Percentiles rank a stretch among this genome's conserved stretches.
These are phyloP conservation scores for Rhinopomastus cyanomelas DNA, from an alignment of 2,113 vertebrate species.

Conservation along the genomic window DNA sequence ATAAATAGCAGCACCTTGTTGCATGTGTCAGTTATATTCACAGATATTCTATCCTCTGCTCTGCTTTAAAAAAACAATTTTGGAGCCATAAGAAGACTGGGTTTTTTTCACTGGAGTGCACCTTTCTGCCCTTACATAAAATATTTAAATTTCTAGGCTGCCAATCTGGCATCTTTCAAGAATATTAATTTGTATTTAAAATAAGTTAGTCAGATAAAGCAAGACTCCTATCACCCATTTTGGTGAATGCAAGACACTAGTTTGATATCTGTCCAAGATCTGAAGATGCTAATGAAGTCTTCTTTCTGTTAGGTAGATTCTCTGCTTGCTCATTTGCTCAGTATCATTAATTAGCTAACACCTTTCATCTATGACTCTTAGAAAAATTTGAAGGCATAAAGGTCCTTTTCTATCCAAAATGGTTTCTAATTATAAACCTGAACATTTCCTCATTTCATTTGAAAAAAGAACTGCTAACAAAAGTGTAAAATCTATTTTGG, in stretches of 20 bases:
- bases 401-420: neutral
- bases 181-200: slow-evolving; percentile 14
- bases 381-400: slow-evolving; percentile 14
- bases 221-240: neutral
- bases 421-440: slow-evolving; percentile 37
- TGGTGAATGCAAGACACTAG: neutral
- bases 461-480: slow-evolving; percentile 41
- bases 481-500: slow-evolving; percentile 23
- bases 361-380: slow-evolving; percentile 23
- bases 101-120: neutral
- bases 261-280: neutral
- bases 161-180: neutral
- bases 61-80: neutral
- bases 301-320: slow-evolving; percentile 34
- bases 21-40: neutral
- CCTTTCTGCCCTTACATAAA: neutral
- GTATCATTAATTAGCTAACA: slow-evolving; percentile 44
- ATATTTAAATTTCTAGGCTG: neutral
- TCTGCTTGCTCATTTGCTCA: slow-evolving; percentile 10
- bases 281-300: slow-evolving; percentile 1
- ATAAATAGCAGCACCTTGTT: neutral
- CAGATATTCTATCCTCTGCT: neutral
- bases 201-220: neutral
- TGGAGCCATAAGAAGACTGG: neutral
- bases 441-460: slow-evolving; percentile 31